Evolutionary conservation across 2,797 vertebrate species (phyloP).

Genomic region (Australoheros facetus): DNA sequence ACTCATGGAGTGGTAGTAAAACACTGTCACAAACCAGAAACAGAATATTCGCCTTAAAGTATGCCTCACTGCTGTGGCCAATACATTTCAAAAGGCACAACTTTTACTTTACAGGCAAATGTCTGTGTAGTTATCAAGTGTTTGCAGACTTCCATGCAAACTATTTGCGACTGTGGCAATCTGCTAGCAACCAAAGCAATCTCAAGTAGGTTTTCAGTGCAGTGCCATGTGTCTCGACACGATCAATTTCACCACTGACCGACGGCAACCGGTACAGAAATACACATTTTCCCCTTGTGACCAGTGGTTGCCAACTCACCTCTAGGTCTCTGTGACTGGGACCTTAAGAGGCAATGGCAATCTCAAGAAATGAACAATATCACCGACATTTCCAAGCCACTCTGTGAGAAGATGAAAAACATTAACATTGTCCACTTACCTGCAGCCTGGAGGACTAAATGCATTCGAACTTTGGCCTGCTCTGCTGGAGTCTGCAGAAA

Average conservation of each 20-base stretch:
- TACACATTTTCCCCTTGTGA: background rate
- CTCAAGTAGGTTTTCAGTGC: background rate
- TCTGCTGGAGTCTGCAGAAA: constrained; percentile 89
- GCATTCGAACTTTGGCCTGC: constrained; percentile 93
- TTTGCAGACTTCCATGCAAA: background rate
- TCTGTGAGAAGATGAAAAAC: background rate
- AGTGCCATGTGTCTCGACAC: background rate
- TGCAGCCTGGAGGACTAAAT: constrained; percentile 93
- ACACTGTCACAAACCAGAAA: background rate
- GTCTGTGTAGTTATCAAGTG: background rate
- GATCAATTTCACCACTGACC: background rate
- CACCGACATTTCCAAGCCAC: background rate
- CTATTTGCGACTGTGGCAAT: background rate
- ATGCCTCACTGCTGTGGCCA: background rate
- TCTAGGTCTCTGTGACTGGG: background rate
- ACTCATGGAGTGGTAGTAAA: background rate
- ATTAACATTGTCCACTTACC: constrained; percentile 77
- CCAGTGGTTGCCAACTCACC: background rate
- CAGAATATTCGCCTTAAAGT: background rate
- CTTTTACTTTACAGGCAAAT: too few relatives aligned
- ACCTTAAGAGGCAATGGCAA: background rate
- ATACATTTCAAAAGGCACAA: background rate
- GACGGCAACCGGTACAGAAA: background rate
- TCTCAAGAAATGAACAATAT: background rate
- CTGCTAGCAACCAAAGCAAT: background rate